phyloP scores from a whole-genome alignment of 2,888 invertebrate species.

The Caenorhabditis virilis region DNA sequence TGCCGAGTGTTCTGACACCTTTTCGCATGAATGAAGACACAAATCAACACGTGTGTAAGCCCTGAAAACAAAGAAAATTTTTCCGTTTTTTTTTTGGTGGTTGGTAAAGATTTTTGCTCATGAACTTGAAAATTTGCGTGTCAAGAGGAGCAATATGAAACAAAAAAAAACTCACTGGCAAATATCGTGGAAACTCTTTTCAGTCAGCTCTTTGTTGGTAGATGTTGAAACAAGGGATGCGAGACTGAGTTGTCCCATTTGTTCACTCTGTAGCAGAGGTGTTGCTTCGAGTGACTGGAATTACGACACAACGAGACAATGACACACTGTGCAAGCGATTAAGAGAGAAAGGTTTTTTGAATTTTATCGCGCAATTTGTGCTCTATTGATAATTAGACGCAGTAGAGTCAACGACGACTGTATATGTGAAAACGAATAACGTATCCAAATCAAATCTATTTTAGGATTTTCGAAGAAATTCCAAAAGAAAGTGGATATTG shows the following conservation, averaged over 20 bases:
- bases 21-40: slow-evolving; percentile 52
- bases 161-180: slow-evolving; percentile 47
- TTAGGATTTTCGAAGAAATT: background rate
- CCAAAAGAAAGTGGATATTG: no score
- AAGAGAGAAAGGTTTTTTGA: no score
- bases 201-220: slow-evolving; percentile 42
- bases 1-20: slow-evolving; percentile 50
- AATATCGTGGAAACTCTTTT: slow-evolving; percentile 48
- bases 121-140: background rate
- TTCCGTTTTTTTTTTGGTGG: slow-evolving; percentile 1
- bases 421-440: background rate
- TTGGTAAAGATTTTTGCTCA: background rate
- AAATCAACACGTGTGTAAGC: slow-evolving; percentile 52
- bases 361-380: no score
- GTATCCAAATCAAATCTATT: background rate
- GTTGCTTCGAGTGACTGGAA: slow-evolving; percentile 54
- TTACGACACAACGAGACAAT: background rate
- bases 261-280: slow-evolving; percentile 51
- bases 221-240: slow-evolving; percentile 41
- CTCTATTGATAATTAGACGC: slow-evolving; percentile 1
- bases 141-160: slow-evolving; percentile 1
- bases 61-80: slow-evolving; percentile 41
- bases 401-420: background rate
- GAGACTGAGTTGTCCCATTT: slow-evolving; percentile 44
- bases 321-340: slow-evolving; percentile 19